These are phyloP conservation scores for Chorisops tibialis DNA, from an alignment of 2,888 invertebrate genomes.

Conservation along the genomic window DNA sequence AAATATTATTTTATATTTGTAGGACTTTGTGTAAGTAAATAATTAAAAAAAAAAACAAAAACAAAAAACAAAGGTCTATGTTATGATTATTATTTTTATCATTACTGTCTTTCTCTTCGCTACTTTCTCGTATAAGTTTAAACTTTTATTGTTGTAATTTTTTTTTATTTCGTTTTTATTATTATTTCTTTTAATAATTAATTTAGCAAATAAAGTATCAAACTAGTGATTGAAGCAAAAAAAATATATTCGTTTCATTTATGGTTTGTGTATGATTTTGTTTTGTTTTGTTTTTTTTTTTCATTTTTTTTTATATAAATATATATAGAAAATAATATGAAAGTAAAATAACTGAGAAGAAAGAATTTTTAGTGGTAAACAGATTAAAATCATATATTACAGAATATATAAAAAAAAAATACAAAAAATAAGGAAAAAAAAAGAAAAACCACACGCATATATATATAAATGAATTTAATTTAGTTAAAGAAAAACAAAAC, in stretches of 20 bases:
- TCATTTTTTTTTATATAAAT: neutral
- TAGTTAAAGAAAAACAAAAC: constrained; percentile 14
- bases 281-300: neutral
- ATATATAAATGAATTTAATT: constrained; percentile 18
- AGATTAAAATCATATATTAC: neutral
- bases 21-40: constrained; percentile 20
- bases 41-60: constrained; percentile 3
- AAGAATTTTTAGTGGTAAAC: neutral
- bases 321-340: neutral
- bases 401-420: constrained; percentile 1
- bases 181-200: constrained; percentile 12
- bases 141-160: constrained; percentile 6
- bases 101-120: constrained; percentile 5
- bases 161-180: neutral
- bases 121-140: constrained; percentile 9
- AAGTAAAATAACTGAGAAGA: neutral
- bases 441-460: constrained; percentile 14
- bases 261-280: neutral
- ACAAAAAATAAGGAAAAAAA: constrained; percentile 11
- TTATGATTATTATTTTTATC: neutral
- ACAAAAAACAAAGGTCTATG: constrained; percentile 9
- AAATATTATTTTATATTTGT: constrained; percentile 2
- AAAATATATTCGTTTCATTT: too few relatives aligned
- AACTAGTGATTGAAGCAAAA: constrained; percentile 7
- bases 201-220: constrained; percentile 9